phyloP scores from a whole-genome alignment of 2,888 invertebrate genomes.

The Thalpophila matura region DNA sequence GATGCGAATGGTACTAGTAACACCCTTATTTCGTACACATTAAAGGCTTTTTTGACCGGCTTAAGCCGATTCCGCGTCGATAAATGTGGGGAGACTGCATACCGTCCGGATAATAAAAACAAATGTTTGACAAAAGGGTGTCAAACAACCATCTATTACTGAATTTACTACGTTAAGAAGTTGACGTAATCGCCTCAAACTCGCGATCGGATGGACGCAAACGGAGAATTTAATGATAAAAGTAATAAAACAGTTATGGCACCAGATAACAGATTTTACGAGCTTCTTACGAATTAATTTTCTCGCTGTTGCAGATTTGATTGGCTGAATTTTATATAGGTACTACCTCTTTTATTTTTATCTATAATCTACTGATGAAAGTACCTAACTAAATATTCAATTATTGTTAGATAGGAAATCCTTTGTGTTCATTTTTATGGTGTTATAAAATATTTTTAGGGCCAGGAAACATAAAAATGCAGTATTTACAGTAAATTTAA shows the following conservation, averaged over 20 bases:
- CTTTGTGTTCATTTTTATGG: slow-evolving; percentile 6
- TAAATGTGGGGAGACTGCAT: too few species aligned
- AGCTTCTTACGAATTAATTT: slow-evolving; percentile 63
- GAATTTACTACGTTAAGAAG: slow-evolving; percentile 40
- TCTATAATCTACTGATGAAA: slow-evolving; percentile 33
- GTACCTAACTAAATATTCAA: slow-evolving; percentile 19
- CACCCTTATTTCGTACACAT: too few species aligned
- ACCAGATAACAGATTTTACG: slow-evolving; percentile 62
- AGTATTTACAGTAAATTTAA: slow-evolving; percentile 1
- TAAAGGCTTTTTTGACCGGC: too few species aligned
- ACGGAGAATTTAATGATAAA: slow-evolving; percentile 59
- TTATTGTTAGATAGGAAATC: slow-evolving; percentile 13
- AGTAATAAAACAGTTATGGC: slow-evolving; percentile 63
- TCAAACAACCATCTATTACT: slow-evolving; percentile 35
- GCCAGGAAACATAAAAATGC: slow-evolving; percentile 8
- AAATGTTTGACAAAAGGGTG: slow-evolving; percentile 55
- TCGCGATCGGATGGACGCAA: slow-evolving; percentile 47
- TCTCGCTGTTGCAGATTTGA: slow-evolving; percentile 53
- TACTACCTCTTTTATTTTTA: slow-evolving; percentile 31
- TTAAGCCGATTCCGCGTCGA: too few species aligned
- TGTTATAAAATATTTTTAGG: neutral
- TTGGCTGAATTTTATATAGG: slow-evolving; percentile 53
- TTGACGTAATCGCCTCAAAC: slow-evolving; percentile 43
- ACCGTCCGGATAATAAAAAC: slow-evolving; percentile 27
- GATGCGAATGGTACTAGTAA: too few species aligned